Evolutionary conservation across 2,888 invertebrate species (phyloP), one percentile per base, ranked within the genome.

Genomic region (Aphidius colemani): DNA sequence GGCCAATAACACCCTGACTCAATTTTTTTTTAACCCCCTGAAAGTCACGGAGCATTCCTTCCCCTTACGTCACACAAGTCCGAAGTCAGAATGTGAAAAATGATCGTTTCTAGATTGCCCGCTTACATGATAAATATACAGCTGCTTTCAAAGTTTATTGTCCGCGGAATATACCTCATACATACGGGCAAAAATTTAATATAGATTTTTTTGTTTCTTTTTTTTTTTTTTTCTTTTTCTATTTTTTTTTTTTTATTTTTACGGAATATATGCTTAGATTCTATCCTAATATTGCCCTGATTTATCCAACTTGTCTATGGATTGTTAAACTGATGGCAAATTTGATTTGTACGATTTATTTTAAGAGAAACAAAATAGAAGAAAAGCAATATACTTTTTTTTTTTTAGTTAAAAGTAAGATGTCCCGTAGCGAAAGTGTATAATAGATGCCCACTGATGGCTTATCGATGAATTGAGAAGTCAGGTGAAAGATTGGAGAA

Each of bases 41-140:
- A 44, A 48, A 48, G 30, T 30, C 30, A 30, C 30, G 30, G 30
- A 30, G 30, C 3, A 30, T 45, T 44, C 40, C 58, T 60, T 61
- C 55, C 59, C 50, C 58, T 65, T 51, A 69, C 67, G 65, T 64
- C 74, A 49, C 71, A 69, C 63, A 66, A 74, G 75, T 74, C 74
- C 73, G 70, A 71, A 77, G 74, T 77, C 77, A 73, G 74, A 75
- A 73, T 74, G 80, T 82, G 82, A 82, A 82, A 82, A 82, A 82
- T 82, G 82, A 81, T 82, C 81, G 76, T 61, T 71, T 73, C 77
- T 76, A 82, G 81, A 82, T 81, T 82, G 80, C 80, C 78, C 78
- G 81, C 80, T 81, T 79, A 80, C 79, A 82, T 82, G 82, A 81
- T 82, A 81, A 82, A 82, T 82, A 79, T 80, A 79, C 78, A 71